Conservation (phyloP, 23 tunicate species). For the Styela plicata region DNA sequence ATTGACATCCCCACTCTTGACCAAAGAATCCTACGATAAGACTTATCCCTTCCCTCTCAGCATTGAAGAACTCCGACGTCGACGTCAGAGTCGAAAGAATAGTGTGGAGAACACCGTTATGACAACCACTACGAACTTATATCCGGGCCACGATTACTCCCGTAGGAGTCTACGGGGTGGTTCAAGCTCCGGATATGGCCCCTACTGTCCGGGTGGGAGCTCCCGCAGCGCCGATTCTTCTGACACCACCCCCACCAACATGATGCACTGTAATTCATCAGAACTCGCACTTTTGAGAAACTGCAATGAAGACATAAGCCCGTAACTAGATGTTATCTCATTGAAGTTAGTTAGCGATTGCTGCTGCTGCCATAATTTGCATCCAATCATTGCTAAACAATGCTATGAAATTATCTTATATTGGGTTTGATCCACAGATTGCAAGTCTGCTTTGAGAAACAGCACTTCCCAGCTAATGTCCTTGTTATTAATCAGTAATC, state of each 20-base stretch:
- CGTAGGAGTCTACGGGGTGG: background rate
- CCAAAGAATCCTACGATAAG: background rate
- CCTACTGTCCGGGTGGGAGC: background rate
- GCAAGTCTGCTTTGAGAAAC: too few species aligned
- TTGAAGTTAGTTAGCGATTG: background rate
- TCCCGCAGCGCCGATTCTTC: background rate
- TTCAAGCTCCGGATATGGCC: background rate
- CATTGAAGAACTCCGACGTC: background rate
- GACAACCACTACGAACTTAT: background rate
- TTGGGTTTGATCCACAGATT: too few species aligned
- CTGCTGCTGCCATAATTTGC: background rate
- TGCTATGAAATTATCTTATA: too few species aligned
- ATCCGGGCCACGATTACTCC: background rate
- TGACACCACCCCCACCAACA: background rate
- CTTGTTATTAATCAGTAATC: too few species aligned
- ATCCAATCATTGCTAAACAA: too few species aligned
- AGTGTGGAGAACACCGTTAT: background rate
- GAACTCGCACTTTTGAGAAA: background rate
- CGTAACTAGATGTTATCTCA: background rate
- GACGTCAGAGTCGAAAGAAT: background rate
- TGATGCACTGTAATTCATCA: background rate
- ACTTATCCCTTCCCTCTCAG: background rate
- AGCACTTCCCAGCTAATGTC: too few species aligned
- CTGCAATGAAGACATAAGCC: background rate
- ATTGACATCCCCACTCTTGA: too few species aligned